Conservation (phyloP, 2,113 vertebrate genomes). For the Neoarius graeffei region DNA sequence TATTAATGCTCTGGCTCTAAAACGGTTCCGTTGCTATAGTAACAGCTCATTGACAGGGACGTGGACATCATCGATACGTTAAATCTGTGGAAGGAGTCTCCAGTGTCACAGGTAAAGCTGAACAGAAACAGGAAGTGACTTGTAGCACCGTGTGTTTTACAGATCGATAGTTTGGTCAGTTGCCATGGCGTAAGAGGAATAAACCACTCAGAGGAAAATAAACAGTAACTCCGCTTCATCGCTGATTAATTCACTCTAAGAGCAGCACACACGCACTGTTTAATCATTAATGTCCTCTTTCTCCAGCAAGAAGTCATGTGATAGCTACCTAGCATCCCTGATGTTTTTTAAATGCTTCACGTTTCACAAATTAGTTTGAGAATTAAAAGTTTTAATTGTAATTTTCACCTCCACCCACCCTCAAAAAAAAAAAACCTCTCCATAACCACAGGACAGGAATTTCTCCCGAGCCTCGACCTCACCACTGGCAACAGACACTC, state of each 20-base stretch:
- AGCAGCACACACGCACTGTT: neutral
- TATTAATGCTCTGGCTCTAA: neutral
- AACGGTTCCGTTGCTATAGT: neutral
- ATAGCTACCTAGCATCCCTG: too few species aligned
- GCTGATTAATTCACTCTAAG: neutral
- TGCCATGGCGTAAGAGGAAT: neutral
- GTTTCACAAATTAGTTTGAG: neutral
- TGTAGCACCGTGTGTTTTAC: too few species aligned
- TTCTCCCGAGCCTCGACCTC: slow-evolving; percentile 3
- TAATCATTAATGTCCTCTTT: neutral
- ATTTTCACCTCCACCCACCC: neutral
- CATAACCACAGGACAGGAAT: neutral
- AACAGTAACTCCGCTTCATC: too few species aligned
- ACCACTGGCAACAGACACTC: slow-evolving; percentile 2
- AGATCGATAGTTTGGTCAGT: too few species aligned
- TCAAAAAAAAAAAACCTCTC: neutral
- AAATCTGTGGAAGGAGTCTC: slow-evolving; percentile 3
- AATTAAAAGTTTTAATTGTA: neutral
- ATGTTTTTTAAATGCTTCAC: too few species aligned
- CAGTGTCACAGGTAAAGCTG: neutral
- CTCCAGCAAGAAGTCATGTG: too few species aligned
- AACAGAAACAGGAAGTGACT: neutral
- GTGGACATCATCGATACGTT: neutral
- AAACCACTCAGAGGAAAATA: neutral
- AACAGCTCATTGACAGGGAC: neutral